phyloP scores from a whole-genome alignment of 2,797 vertebrate species.

The Pangasius larnaudii region DNA sequence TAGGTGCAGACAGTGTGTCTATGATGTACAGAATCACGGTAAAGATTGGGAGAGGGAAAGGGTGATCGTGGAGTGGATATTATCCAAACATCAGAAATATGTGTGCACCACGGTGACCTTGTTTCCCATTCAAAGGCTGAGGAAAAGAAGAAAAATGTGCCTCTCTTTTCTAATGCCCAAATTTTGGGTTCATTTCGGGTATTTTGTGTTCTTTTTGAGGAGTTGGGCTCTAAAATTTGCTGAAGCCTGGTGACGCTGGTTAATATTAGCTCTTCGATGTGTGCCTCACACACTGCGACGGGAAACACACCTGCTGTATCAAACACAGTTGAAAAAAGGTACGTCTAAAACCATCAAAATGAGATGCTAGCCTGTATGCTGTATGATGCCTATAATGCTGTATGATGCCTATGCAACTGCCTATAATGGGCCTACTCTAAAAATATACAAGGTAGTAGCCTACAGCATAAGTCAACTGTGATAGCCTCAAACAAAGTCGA shows the following conservation, averaged over 20 bases:
- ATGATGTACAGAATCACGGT: not conserved
- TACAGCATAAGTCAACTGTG: not conserved
- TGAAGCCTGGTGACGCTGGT: not conserved
- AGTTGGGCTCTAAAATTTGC: not conserved
- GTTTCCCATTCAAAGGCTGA: not conserved
- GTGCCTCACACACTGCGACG: not conserved
- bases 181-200: not conserved
- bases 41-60: not conserved
- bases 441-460: not conserved
- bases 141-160: not conserved
- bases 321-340: not conserved
- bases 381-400: no score
- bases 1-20: not conserved
- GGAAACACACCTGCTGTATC: not conserved
- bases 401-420: no score
- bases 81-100: not conserved
- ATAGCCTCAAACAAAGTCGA: not conserved
- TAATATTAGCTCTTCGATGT: not conserved
- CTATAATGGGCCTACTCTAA: not conserved
- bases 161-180: not conserved
- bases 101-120: not conserved
- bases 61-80: not conserved
- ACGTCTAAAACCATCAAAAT: not conserved
- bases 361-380: not conserved
- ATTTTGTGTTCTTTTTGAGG: not conserved